Evolutionary conservation across 2,113 vertebrate species (phyloP).

Genomic region (Campylomormyrus tamandua): DNA sequence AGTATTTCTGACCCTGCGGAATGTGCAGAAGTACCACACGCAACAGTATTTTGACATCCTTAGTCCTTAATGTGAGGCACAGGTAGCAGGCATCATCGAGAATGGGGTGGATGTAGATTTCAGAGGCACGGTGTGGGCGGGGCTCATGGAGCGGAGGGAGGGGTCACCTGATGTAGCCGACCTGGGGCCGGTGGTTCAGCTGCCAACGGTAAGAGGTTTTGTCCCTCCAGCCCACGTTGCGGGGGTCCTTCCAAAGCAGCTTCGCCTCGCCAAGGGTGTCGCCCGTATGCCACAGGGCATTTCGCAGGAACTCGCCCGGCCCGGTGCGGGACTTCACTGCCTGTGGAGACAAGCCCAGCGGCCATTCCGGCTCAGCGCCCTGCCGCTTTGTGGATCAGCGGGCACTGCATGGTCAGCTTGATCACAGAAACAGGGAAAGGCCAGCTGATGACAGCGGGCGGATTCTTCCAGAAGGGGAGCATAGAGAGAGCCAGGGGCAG

Average conservation of each 20-base stretch:
- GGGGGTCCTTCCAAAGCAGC: slow-evolving; percentile 80
- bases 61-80: neutral
- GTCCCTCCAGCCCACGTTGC: slow-evolving; percentile 82
- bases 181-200: slow-evolving; percentile 75
- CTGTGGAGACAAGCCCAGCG: slow-evolving; percentile 41
- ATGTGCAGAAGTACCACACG: neutral
- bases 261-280: slow-evolving; percentile 73
- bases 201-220: slow-evolving; percentile 85
- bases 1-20: neutral
- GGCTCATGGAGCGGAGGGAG: neutral
- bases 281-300: slow-evolving; percentile 80
- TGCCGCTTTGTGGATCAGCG: neutral
- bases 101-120: neutral
- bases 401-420: neutral
- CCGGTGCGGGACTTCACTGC: slow-evolving; percentile 82
- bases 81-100: neutral
- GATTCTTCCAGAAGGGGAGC: neutral
- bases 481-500: neutral
- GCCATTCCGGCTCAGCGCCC: neutral
- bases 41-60: neutral
- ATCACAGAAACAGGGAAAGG: neutral
- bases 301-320: slow-evolving; percentile 75
- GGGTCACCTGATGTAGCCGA: slow-evolving; percentile 75
- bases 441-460: neutral
- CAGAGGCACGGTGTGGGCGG: neutral